Conservation (phyloP, 2,113 vertebrate species). For the Proteles cristata region DNA sequence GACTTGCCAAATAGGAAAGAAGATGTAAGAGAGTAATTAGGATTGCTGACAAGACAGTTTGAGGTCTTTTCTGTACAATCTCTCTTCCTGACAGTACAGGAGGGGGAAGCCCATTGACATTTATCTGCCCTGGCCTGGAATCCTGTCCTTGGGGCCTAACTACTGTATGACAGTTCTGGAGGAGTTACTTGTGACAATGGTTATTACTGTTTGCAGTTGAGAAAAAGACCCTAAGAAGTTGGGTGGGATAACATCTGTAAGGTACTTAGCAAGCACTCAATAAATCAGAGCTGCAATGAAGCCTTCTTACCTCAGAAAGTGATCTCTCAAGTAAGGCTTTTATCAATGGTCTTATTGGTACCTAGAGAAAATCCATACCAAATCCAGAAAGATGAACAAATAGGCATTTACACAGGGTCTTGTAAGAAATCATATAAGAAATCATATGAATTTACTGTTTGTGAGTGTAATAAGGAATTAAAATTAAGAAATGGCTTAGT, state of each 20-base stretch:
- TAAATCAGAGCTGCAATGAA: background rate
- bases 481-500: background rate
- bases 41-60: background rate
- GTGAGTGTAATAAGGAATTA: background rate
- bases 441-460: background rate
- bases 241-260: slow-evolving; percentile 17
- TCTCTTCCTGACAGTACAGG: background rate
- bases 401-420: background rate
- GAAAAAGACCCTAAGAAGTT: background rate
- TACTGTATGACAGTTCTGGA: background rate
- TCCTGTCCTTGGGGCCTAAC: background rate
- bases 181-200: background rate
- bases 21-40: background rate
- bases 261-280: background rate
- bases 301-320: background rate
- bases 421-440: background rate
- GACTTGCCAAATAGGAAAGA: background rate
- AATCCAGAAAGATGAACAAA: background rate
- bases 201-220: background rate
- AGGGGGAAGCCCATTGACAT: background rate
- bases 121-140: background rate
- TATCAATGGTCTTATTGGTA: background rate
- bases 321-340: background rate
- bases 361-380: background rate
- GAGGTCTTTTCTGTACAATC: background rate